Percentiles rank a stretch among this genome's conserved stretches.
These are phyloP conservation scores for Junonia oenone DNA, from an alignment of 2,888 invertebrate species.

Conservation along the genomic window DNA sequence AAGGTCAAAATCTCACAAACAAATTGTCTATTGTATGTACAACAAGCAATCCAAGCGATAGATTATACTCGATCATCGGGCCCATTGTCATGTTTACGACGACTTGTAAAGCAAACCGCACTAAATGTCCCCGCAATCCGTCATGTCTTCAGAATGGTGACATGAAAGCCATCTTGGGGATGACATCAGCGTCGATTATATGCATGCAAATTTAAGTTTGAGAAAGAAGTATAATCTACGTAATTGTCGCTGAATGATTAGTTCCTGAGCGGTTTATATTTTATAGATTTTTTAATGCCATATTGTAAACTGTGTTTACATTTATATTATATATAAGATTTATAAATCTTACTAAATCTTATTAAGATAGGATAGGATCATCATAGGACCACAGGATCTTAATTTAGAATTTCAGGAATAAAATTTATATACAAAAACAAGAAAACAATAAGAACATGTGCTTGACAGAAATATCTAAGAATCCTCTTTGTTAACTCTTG, in stretches of 20 bases:
- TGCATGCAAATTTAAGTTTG: background rate
- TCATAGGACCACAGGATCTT: too few relatives aligned
- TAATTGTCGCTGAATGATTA: background rate
- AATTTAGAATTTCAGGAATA: too few relatives aligned
- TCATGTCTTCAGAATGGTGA: constrained; percentile 12
- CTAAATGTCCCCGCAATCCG: constrained; percentile 9
- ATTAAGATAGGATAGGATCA: too few relatives aligned
- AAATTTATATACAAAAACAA: too few relatives aligned
- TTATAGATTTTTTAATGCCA: background rate
- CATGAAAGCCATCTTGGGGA: constrained; percentile 11
- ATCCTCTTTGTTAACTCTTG: too few relatives aligned
- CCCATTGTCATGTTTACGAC: constrained; percentile 6
- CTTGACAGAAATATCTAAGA: too few relatives aligned
- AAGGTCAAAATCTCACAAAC: background rate
- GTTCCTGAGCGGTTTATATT: background rate
- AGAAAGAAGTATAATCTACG: background rate
- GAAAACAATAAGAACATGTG: too few relatives aligned
- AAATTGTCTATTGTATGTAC: background rate
- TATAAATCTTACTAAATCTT: too few relatives aligned
- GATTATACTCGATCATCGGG: constrained; percentile 5
- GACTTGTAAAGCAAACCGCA: constrained; percentile 11
- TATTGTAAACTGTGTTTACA: too few relatives aligned
- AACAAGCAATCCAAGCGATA: background rate
- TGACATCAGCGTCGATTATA: constrained; percentile 11
- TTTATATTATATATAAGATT: too few relatives aligned